Evolutionary conservation across 2,113 vertebrate species (phyloP).

Genomic region (Crotalus viridis): DNA sequence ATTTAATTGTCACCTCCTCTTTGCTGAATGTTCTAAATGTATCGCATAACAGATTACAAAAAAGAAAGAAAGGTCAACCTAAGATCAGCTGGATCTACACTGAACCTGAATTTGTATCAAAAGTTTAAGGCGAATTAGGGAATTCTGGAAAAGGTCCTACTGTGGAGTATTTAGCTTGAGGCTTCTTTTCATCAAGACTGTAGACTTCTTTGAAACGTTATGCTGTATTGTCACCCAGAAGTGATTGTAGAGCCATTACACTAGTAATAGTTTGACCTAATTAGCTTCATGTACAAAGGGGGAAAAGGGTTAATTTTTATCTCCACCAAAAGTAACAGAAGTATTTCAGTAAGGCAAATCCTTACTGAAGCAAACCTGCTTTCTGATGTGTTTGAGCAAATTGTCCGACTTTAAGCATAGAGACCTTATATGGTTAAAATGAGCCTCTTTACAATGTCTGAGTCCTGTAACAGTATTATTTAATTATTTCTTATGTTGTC

Average conservation of each 20-base stretch:
- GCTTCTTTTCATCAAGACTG: conserved; percentile 3
- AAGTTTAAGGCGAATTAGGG: conserved; percentile 3
- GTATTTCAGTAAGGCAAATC: background rate
- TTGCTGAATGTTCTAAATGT: background rate
- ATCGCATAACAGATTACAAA: conserved; percentile 16
- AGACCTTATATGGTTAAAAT: background rate
- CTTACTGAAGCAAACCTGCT: background rate
- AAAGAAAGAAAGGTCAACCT: background rate
- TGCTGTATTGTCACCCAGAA: background rate
- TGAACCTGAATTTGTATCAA: conserved; percentile 44
- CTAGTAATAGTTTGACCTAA: background rate
- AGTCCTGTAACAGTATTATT: background rate
- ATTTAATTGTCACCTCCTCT: conserved; percentile 7
- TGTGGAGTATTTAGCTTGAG: conserved; percentile 21
- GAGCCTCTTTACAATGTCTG: background rate
- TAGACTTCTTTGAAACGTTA: accelerated
- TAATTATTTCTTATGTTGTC: background rate
- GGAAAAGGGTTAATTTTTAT: background rate
- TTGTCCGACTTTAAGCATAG: background rate
- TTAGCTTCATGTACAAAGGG: background rate
- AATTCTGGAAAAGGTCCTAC: conserved; percentile 19
- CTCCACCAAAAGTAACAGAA: background rate
- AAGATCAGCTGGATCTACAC: background rate
- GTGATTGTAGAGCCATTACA: conserved; percentile 11
- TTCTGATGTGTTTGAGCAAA: background rate